These are phyloP conservation scores for Mungos mungo DNA, from an alignment of 2,113 vertebrate species.

Conservation along the genomic window DNA sequence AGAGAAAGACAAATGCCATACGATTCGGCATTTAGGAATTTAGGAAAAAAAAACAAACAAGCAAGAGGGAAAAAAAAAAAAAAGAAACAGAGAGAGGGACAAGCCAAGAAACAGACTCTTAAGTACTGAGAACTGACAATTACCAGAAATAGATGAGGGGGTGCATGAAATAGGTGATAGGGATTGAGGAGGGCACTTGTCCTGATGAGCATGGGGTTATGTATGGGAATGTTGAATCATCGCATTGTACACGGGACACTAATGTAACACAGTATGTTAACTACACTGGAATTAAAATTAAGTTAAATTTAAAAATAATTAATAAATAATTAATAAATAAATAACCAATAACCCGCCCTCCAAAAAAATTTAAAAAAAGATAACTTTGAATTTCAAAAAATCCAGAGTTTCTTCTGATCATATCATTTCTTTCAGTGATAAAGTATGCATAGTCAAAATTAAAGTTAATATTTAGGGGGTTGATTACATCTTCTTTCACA, in stretches of 20 bases:
- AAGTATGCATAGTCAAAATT: background rate
- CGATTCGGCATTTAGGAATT: background rate
- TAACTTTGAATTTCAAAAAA: background rate
- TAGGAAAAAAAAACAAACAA: no score
- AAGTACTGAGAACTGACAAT: background rate
- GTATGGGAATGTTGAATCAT: background rate
- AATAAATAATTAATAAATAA: background rate
- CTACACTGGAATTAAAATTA: background rate
- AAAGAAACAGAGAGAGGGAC: no score
- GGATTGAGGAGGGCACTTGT: background rate
- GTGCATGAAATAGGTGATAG: background rate
- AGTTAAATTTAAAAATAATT: background rate
- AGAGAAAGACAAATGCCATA: background rate
- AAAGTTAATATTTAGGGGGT: background rate
- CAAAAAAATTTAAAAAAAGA: background rate
- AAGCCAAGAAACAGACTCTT: background rate
- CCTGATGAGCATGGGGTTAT: background rate
- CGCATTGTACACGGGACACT: background rate
- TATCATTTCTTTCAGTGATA: background rate
- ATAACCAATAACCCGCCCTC: background rate
- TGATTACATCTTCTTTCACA: background rate
- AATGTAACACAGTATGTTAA: background rate
- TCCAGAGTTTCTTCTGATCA: background rate
- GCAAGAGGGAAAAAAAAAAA: no score
- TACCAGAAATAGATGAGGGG: background rate